Percentiles rank a stretch among this genome's conserved stretches.
phyloP scores from a whole-genome alignment of 64 coral and sea anemone genomes.

The Actinia tenebrosa region DNA sequence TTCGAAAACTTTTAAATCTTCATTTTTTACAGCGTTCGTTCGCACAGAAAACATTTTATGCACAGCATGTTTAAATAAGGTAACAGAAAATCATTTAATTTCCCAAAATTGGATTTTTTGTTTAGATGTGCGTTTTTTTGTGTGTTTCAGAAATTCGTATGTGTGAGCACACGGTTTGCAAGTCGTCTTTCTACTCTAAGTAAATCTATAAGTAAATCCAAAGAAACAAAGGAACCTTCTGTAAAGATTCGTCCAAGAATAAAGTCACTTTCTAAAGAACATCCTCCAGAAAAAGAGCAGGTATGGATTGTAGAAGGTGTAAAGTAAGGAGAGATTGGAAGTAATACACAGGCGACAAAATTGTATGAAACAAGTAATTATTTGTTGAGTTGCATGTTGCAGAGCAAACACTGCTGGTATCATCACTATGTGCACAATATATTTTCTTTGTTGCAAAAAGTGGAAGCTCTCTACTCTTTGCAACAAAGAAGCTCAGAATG shows the following conservation, averaged over 20 bases:
- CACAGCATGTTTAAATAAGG: background rate
- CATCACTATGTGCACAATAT: no score
- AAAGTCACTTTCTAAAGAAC: conserved; percentile 30
- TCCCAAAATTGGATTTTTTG: background rate
- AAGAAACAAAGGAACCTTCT: background rate
- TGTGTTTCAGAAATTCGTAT: background rate
- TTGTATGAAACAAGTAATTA: no score
- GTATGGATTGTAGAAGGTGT: background rate
- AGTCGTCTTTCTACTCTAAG: conserved; percentile 11
- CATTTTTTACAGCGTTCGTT: background rate
- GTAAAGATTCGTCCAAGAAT: conserved; percentile 9
- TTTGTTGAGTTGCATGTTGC: no score
- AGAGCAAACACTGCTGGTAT: no score
- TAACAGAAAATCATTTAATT: background rate
- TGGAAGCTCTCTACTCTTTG: no score
- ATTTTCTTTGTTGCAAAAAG: no score
- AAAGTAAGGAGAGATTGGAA: no score
- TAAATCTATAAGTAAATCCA: background rate
- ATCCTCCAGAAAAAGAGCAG: conserved; percentile 9
- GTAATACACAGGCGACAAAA: no score
- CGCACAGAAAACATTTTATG: background rate
- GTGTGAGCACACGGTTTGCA: background rate
- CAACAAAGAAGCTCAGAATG: no score
- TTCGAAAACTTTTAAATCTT: background rate
- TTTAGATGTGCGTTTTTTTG: background rate